These are phyloP conservation scores for Characodon lateralis DNA, from an alignment of 2,797 vertebrate species.

Conservation along the genomic window DNA sequence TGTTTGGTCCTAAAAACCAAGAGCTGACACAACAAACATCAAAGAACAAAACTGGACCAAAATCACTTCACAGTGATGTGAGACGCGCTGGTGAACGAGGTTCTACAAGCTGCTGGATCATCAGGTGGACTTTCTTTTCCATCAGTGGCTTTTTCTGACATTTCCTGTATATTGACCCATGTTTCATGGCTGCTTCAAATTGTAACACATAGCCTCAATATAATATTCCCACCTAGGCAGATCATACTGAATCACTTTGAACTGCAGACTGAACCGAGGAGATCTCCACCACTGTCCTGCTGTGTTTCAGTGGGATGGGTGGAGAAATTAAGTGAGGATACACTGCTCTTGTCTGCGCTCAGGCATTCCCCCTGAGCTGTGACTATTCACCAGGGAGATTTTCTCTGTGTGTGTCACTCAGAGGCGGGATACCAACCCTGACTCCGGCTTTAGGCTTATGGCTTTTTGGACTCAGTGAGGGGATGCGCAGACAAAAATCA, in stretches of 20 bases:
- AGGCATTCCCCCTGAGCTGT: slow-evolving; percentile 75
- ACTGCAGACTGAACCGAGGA: slow-evolving; percentile 3
- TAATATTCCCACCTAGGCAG: no score
- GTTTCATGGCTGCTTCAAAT: no score
- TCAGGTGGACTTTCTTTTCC: background rate
- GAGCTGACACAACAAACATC: background rate
- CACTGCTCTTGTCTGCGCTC: slow-evolving; percentile 70
- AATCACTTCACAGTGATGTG: no score
- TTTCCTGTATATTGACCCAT: background rate
- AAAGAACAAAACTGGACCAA: background rate
- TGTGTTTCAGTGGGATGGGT: slow-evolving; percentile 44
- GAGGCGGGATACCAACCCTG: slow-evolving; percentile 49
- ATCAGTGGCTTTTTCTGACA: background rate
- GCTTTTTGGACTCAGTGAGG: slow-evolving; percentile 66
- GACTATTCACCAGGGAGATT: slow-evolving; percentile 78
- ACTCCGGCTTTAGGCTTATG: slow-evolving; percentile 54
- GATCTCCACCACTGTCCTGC: slow-evolving; percentile 31
- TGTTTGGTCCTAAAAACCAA: no score
- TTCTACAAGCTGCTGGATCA: background rate
- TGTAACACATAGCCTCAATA: no score
- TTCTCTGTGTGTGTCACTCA: slow-evolving; percentile 30
- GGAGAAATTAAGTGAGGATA: slow-evolving; percentile 67
- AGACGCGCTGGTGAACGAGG: background rate
- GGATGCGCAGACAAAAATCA: slow-evolving; percentile 60
- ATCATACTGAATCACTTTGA: background rate